phyloP scores from a whole-genome alignment of 2,113 vertebrate species.

The Callopanchax toddi region DNA sequence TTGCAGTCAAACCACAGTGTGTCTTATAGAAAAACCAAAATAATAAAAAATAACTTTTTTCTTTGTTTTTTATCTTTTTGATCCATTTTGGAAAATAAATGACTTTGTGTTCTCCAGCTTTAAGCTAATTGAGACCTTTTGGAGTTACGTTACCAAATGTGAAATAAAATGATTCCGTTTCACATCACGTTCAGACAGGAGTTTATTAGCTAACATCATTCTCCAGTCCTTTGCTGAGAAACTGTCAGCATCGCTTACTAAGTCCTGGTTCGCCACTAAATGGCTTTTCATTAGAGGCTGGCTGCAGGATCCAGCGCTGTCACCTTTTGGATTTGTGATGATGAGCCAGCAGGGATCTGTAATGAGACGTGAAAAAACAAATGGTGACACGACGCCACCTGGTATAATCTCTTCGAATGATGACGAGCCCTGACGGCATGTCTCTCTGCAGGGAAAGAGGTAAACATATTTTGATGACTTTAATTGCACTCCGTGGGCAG shows the following conservation, averaged over 20 bases:
- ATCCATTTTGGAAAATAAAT: slow-evolving; percentile 14
- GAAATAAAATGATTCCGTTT: background rate
- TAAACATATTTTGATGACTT: slow-evolving; percentile 59
- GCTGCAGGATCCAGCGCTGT: slow-evolving; percentile 38
- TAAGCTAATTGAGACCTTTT: background rate
- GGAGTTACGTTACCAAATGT: background rate
- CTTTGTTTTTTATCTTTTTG: background rate
- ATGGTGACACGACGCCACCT: slow-evolving; percentile 38
- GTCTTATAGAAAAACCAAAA: slow-evolving; percentile 21
- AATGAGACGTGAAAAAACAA: slow-evolving; percentile 35
- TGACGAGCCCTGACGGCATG: slow-evolving; percentile 65
- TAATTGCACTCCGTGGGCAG: slow-evolving; percentile 16
- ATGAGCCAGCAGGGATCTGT: slow-evolving; percentile 29
- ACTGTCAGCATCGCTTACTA: slow-evolving; percentile 9
- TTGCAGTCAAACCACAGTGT: slow-evolving; percentile 5
- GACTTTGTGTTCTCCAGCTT: background rate
- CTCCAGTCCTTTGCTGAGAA: slow-evolving; percentile 5
- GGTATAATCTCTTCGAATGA: slow-evolving; percentile 49
- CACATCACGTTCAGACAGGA: background rate
- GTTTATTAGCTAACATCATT: slow-evolving; percentile 3
- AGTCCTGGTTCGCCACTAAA: slow-evolving; percentile 7
- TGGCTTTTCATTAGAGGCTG: slow-evolving; percentile 33
- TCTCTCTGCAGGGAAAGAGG: slow-evolving; percentile 42
- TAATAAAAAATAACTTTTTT: slow-evolving; percentile 18
- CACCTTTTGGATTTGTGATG: slow-evolving; percentile 36